Conservation (phyloP, 2,888 invertebrate species). For the Eupithecia vulgata region DNA sequence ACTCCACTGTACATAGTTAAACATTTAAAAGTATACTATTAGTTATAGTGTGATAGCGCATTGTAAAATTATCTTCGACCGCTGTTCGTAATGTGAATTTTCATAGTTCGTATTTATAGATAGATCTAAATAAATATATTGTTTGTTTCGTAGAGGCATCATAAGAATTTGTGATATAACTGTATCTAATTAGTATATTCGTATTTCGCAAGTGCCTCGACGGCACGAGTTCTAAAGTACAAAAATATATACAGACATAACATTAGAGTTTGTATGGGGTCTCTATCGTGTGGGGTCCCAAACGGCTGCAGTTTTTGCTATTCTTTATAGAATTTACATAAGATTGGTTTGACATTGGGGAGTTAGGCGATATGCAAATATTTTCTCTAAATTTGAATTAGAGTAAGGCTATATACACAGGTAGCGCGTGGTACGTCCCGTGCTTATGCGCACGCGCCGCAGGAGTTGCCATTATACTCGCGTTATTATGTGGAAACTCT, state of each 20-base stretch:
- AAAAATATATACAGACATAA: constrained; percentile 82
- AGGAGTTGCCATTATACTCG: constrained; percentile 63
- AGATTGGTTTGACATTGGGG: constrained; percentile 74
- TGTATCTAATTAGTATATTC: constrained; percentile 78
- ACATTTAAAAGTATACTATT: constrained; percentile 81
- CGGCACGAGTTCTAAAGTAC: constrained; percentile 61
- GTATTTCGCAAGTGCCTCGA: constrained; percentile 64
- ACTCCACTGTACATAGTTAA: constrained; percentile 80
- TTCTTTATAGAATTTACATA: constrained; percentile 77
- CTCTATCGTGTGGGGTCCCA: constrained; percentile 73
- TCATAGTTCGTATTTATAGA: constrained; percentile 69
- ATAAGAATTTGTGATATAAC: constrained; percentile 83
- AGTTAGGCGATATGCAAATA: constrained; percentile 83
- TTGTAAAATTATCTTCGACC: constrained; percentile 75
- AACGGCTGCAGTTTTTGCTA: constrained; percentile 75
- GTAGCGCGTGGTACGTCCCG: constrained; percentile 56
- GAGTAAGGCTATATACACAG: constrained; percentile 51
- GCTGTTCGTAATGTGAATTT: constrained; percentile 68
- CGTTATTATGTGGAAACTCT: constrained; percentile 68
- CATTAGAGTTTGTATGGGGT: constrained; percentile 69
- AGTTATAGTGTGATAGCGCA: constrained; percentile 70
- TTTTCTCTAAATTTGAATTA: constrained; percentile 76
- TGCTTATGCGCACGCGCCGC: constrained; percentile 71
- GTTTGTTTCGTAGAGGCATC: constrained; percentile 82
- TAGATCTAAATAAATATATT: constrained; percentile 77